Conservation (phyloP, 2,113 vertebrate species). For the Phrynocephalus versicolor region DNA sequence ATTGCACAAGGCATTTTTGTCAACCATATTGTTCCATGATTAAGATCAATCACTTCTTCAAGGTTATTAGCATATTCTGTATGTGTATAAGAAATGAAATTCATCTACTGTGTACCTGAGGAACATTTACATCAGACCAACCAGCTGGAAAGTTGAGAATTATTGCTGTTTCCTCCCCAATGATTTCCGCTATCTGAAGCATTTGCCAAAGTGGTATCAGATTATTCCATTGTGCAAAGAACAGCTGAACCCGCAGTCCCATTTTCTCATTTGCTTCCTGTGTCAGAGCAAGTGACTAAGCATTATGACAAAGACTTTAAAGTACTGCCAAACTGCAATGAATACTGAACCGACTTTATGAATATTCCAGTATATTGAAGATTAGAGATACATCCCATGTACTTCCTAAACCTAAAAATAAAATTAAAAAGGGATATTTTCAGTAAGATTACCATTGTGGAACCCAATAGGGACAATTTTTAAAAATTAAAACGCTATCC, state of each 20-base stretch:
- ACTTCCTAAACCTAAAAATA: no score
- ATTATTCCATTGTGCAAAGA: not conserved
- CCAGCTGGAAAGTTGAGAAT: not conserved
- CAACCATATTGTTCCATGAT: not conserved
- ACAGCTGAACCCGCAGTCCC: no score
- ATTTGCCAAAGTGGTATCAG: no score
- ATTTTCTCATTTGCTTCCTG: not conserved
- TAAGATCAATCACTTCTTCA: not conserved
- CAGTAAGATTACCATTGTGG: no score
- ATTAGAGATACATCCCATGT: no score
- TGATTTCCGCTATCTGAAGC: not conserved
- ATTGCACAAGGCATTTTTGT: not conserved
- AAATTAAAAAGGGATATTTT: no score
- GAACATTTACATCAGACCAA: not conserved
- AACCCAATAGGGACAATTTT: no score
- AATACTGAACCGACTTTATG: no score
- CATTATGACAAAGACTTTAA: not conserved
- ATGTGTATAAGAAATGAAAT: conserved; percentile 1
- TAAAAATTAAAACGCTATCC: no score
- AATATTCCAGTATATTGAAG: no score
- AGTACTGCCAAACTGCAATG: no score
- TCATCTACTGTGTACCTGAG: fast-evolving
- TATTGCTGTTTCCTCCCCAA: not conserved
- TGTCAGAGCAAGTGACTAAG: not conserved
- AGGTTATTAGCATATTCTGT: not conserved